Evolutionary conservation across 2,888 invertebrate species (phyloP).

Genomic region (Hirtodrosophila trivittata): DNA sequence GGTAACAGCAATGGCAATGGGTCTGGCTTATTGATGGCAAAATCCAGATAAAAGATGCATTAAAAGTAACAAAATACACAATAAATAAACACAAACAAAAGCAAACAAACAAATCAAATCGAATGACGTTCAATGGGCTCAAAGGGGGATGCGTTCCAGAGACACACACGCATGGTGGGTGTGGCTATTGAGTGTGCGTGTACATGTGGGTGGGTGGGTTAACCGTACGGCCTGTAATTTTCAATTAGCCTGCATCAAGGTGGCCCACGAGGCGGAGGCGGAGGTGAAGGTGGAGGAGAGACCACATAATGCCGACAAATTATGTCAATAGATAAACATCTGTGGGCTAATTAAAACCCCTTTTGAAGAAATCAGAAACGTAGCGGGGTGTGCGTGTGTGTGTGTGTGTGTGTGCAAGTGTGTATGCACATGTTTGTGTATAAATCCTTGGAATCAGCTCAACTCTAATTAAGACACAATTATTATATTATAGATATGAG

Average conservation of each 20-base stretch:
- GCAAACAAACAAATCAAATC: slow-evolving; percentile 74
- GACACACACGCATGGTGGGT: neutral
- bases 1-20: slow-evolving; percentile 36
- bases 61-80: slow-evolving; percentile 77
- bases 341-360: slow-evolving; percentile 60
- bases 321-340: slow-evolving; percentile 75
- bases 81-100: slow-evolving; percentile 71
- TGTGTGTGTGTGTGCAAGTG: slow-evolving; percentile 21
- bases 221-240: slow-evolving; percentile 51
- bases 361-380: slow-evolving; percentile 19
- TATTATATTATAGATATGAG: slow-evolving; percentile 28
- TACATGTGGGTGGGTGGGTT: slow-evolving; percentile 28
- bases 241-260: slow-evolving; percentile 67
- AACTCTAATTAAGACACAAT: slow-evolving; percentile 41
- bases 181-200: slow-evolving; percentile 2
- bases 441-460: slow-evolving; percentile 17
- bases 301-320: slow-evolving; percentile 73
- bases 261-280: slow-evolving; percentile 35
- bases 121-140: slow-evolving; percentile 54
- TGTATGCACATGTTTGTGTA: neutral
- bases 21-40: slow-evolving; percentile 67
- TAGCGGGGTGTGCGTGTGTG: neutral
- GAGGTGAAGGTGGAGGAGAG: slow-evolving; percentile 6
- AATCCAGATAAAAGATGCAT: slow-evolving; percentile 78
- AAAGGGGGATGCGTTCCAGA: slow-evolving; percentile 19